Evolutionary conservation across 2,888 invertebrate genomes (phyloP).

Genomic region (Caenorhabditis angaria): DNA sequence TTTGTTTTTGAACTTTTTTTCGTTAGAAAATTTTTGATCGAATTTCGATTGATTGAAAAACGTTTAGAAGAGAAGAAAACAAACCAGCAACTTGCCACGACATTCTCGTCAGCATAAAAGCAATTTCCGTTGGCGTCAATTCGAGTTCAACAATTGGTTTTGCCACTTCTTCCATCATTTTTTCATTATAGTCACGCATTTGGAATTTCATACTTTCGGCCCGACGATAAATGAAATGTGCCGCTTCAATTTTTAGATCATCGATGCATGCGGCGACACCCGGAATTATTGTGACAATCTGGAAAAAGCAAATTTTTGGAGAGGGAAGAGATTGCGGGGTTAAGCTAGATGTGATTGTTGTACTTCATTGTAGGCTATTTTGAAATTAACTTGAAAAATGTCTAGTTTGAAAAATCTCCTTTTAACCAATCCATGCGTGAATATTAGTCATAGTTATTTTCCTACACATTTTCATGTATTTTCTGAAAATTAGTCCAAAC

Average conservation of each 20-base stretch:
- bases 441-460: too few species aligned
- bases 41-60: background rate
- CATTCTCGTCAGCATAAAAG: constrained; percentile 46
- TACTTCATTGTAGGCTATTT: too few species aligned
- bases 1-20: too few species aligned
- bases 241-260: constrained; percentile 21
- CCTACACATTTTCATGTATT: too few species aligned
- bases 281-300: constrained; percentile 30
- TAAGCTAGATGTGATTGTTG: too few species aligned
- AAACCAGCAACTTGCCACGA: constrained; percentile 48
- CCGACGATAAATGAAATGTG: constrained; percentile 27
- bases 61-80: background rate
- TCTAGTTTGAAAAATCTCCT: too few species aligned
- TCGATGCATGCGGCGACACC: constrained; percentile 23
- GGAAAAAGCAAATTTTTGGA: constrained; percentile 4
- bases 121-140: constrained; percentile 30
- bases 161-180: constrained; percentile 44
- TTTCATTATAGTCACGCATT: constrained; percentile 32
- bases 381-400: too few species aligned
- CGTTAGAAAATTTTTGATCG: background rate
- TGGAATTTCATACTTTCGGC: constrained; percentile 34
- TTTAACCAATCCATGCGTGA: too few species aligned
- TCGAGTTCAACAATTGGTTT: constrained; percentile 38
- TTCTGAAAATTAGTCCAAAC: too few species aligned
- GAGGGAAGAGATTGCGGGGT: too few species aligned